These are phyloP conservation scores for Sturnira hondurensis DNA, from an alignment of 2,113 vertebrate genomes.

Conservation along the genomic window DNA sequence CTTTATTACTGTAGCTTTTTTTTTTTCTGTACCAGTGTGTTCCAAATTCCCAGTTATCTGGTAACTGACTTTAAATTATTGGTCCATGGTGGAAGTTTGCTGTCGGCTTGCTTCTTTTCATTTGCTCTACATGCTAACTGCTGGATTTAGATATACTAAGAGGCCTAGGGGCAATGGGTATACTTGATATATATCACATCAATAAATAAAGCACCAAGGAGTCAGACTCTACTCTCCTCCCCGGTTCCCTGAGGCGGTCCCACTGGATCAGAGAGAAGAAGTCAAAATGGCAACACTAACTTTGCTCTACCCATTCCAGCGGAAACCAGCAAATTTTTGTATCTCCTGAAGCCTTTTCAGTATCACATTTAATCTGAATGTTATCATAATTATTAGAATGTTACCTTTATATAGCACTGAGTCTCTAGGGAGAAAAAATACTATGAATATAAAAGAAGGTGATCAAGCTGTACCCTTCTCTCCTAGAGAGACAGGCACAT, in stretches of 20 bases:
- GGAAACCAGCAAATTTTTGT: constrained; percentile 19
- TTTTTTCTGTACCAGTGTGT: not conserved
- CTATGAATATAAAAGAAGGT: constrained; percentile 24
- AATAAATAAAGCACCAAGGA: not conserved
- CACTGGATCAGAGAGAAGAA: not conserved
- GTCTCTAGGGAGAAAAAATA: constrained; percentile 30
- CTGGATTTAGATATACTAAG: not conserved
- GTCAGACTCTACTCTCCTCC: not conserved
- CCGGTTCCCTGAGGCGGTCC: not conserved
- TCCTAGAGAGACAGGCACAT: not conserved
- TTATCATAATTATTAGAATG: constrained; percentile 59
- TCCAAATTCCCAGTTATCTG: not conserved
- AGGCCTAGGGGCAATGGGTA: not conserved
- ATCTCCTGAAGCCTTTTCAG: not conserved
- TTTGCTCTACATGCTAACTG: not conserved
- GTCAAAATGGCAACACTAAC: not conserved
- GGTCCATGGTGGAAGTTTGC: not conserved
- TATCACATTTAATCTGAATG: constrained; percentile 49
- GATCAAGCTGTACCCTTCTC: not conserved
- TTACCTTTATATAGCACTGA: constrained; percentile 6
- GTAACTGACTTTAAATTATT: not conserved
- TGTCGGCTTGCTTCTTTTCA: not conserved
- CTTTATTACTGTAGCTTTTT: not conserved
- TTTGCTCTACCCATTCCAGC: not conserved
- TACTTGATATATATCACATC: not conserved